phyloP scores from a whole-genome alignment of 2,113 vertebrate species.

The Geococcyx californianus region DNA sequence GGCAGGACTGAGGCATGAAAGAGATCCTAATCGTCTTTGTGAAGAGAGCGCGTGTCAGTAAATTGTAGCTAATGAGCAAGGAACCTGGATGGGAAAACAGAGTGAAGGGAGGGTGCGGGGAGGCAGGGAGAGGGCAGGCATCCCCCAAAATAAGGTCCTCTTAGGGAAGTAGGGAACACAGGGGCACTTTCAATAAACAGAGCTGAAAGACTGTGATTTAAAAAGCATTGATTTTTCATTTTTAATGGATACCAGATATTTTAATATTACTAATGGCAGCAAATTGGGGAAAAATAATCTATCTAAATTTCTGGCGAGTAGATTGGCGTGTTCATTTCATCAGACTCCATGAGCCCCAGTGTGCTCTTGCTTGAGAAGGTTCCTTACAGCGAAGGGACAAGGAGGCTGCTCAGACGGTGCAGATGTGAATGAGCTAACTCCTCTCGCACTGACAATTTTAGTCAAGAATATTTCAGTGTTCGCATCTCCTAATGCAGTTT shows the following conservation, averaged over 20 bases:
- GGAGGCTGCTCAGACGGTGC: background rate
- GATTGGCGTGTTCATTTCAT: rapidly evolving
- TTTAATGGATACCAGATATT: background rate
- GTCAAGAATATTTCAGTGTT: constrained; percentile 42
- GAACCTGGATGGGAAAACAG: background rate
- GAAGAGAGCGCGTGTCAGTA: background rate
- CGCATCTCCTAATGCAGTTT: constrained; percentile 17
- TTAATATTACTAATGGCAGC: background rate
- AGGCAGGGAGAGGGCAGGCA: background rate
- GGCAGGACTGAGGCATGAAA: background rate
- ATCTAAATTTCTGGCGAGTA: background rate
- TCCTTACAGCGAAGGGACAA: background rate
- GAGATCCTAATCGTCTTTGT: background rate
- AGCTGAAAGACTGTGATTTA: background rate
- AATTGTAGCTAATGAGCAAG: constrained; percentile 3
- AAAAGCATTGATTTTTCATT: background rate
- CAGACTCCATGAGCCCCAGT: background rate
- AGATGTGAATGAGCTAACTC: constrained; percentile 31
- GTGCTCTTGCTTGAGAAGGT: background rate
- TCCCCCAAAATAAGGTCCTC: background rate
- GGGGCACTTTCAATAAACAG: background rate
- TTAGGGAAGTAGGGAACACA: background rate
- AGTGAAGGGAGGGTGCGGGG: background rate
- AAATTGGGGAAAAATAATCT: background rate
- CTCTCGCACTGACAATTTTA: background rate